Evolutionary conservation across 2,888 invertebrate species (phyloP).

Genomic region (Nomada fabriciana): DNA sequence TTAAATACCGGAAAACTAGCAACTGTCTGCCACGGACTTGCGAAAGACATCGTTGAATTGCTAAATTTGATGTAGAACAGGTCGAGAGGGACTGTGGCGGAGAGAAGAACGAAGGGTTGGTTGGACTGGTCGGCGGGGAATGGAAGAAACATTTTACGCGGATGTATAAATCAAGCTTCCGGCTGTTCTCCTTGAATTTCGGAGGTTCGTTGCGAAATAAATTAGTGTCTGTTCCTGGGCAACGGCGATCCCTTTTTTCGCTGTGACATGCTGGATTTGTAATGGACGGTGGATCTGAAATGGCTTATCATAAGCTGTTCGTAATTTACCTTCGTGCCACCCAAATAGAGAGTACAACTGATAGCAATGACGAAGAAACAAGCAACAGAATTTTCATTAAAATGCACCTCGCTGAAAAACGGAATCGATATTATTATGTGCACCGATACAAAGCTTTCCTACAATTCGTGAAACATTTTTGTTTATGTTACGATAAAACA

Average conservation of each 20-base stretch:
- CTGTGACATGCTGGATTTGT: neutral
- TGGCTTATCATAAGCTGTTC: neutral
- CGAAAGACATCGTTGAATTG: neutral
- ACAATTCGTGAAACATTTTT: no score
- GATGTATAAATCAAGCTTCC: conserved; percentile 22
- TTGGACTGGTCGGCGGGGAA: neutral
- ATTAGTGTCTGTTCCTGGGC: conserved; percentile 11
- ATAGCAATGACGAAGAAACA: no score
- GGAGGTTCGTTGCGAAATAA: conserved; percentile 8
- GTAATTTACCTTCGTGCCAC: neutral
- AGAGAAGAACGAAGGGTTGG: no score
- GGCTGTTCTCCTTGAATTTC: neutral
- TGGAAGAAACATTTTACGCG: neutral
- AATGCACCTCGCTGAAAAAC: no score
- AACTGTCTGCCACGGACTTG: conserved; percentile 20
- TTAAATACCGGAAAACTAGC: conserved; percentile 38
- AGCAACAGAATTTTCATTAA: no score
- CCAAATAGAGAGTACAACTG: neutral
- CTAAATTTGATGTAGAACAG: neutral
- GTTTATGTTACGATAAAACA: no score
- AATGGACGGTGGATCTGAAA: neutral
- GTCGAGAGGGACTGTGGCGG: neutral
- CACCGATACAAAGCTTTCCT: no score
- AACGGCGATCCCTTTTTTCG: neutral
- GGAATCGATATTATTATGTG: no score